phyloP scores from a whole-genome alignment of 1,140 invertebrate genomes.

The Ephestia elutella region DNA sequence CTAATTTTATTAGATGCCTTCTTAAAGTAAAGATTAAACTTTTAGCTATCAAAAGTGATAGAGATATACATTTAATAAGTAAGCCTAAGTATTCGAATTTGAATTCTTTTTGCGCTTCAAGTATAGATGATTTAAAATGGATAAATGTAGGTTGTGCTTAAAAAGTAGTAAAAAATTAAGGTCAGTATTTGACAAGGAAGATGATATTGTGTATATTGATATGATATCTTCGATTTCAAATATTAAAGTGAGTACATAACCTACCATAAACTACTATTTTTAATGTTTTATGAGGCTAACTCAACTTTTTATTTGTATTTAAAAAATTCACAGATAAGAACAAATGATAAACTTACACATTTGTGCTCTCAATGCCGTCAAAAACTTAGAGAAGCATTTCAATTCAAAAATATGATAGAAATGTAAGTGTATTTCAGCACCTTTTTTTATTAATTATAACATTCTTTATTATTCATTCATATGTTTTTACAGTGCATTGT shows the following conservation, averaged over 20 bases:
- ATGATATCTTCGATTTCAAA: slow-evolving; percentile 32
- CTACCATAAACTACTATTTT: too few species aligned
- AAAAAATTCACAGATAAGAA: slow-evolving; percentile 20
- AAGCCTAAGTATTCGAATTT: too few species aligned
- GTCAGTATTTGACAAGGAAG: slow-evolving; percentile 22
- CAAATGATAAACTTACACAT: slow-evolving; percentile 18
- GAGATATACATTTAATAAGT: too few species aligned
- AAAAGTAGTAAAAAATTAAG: slow-evolving; percentile 21
- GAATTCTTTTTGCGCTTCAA: too few species aligned
- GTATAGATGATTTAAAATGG: slow-evolving; percentile 15
- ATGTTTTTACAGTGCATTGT: too few species aligned
- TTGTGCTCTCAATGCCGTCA: slow-evolving; percentile 31
- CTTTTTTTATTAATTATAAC: too few species aligned
- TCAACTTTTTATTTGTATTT: too few species aligned
- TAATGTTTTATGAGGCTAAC: too few species aligned
- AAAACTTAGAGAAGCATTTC: slow-evolving; percentile 32
- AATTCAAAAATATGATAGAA: slow-evolving; percentile 36
- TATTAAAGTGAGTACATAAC: slow-evolving; percentile 28
- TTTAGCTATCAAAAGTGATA: too few species aligned
- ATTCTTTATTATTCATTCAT: too few species aligned
- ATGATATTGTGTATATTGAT: slow-evolving; percentile 23
- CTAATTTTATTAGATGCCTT: too few species aligned
- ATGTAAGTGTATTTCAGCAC: slow-evolving; percentile 18
- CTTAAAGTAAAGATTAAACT: too few species aligned
- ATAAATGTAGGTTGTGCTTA: slow-evolving; percentile 39